Base-by-base conservation (phyloP, 2,888 invertebrate genomes). In the Alloplasta piceator region DNA sequence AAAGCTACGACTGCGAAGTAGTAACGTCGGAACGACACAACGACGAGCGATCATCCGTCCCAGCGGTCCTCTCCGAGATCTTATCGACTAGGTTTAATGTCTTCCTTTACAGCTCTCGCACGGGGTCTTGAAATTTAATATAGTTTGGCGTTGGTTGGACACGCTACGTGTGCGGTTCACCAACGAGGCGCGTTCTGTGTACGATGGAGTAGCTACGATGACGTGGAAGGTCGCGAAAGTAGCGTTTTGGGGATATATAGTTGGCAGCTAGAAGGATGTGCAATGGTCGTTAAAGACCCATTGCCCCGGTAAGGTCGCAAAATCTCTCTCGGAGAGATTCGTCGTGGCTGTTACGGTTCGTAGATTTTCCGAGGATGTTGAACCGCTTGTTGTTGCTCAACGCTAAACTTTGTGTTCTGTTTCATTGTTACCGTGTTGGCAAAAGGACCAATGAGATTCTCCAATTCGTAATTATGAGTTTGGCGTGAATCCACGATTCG, bases 121-220 rank as follows among this genome's bases (percentile, higher is more conserved):
- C 26, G 26, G 26, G 26, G 41, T 52, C 58, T 75, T 60, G 38
- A 71, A 76, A 80, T 80, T 75, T 75, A 75, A 80, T 80, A 72
- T 50, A 66, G 61, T 14, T 43, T n/a, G 9, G 26, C 48, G 70
- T 60, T 36, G 41, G 60, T 52, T 52, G n/a, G 26, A 26, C 26
- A 7, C 52, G n/a, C n/a, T 36, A 52, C 43, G 55, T 46, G 48
- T 58, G 56, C 26, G 36, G 66, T 48, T 46, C 46, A 41, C n/a
- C 50, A 43, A 50, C 5, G 50, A 60, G 50, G 26, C 26, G 26
- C 26, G 26, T 26, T 26, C 26, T 7, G 74, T 66, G 14, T 43
- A 50, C 39, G 61, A n/a, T 43, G 43, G 67, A 75, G 60, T 60
- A 36, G 64, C 16, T 61, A 75, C 64, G 67, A 75, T 50, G 48